Percentiles rank a stretch among this genome's conserved stretches.
Evolutionary conservation across 1,140 invertebrate species (phyloP).

Genomic region (Limonius californicus): DNA sequence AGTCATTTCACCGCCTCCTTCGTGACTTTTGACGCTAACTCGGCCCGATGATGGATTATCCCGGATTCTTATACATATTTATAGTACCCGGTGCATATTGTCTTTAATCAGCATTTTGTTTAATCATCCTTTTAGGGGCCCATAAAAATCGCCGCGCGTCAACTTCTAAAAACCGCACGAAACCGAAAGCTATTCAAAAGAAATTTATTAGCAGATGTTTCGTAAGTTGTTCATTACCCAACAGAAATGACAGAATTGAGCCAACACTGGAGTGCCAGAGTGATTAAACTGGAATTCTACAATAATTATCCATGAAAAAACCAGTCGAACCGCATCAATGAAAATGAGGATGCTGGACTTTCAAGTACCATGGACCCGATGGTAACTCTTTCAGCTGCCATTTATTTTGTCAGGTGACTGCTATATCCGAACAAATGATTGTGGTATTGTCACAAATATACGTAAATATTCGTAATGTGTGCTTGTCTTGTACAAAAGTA

Average conservation of each 20-base stretch:
- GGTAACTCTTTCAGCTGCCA: conserved; percentile 13
- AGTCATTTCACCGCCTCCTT: conserved; percentile 47
- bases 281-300: not conserved
- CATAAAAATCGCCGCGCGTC: not conserved
- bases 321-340: not conserved
- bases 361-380: not conserved
- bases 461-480: conserved; percentile 1
- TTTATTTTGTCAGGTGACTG: conserved; percentile 10
- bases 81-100: conserved; percentile 34
- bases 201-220: not conserved
- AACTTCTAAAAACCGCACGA: not conserved
- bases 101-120: conserved; percentile 45
- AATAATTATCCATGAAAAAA: not conserved
- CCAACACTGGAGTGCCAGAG: no score
- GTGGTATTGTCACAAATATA: not conserved
- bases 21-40: conserved; percentile 48
- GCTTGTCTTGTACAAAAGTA: no score
- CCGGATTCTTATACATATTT: conserved; percentile 41
- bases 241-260: not conserved
- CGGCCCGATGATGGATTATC: conserved; percentile 41
- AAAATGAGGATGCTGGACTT: not conserved
- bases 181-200: no score
- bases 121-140: conserved; percentile 35
- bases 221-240: not conserved
- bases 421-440: not conserved